A percentile compares a stretch with the other conserved stretches of the same genome.
Conservation (phyloP, 2,797 vertebrate genomes). For the Pangasius macronema region DNA sequence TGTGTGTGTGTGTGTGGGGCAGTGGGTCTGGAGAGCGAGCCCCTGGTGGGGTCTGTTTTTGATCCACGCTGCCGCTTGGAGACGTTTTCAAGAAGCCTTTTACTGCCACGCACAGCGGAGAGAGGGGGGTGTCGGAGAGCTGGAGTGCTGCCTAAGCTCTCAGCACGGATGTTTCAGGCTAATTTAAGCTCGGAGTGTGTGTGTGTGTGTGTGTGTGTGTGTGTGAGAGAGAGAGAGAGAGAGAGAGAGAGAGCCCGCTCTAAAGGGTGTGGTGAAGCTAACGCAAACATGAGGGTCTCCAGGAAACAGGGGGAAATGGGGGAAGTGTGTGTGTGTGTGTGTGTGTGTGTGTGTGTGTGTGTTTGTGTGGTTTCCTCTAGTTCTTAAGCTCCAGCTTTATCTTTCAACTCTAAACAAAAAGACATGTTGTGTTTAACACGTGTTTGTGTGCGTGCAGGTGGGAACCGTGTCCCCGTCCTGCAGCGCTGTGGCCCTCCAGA, state of each 20-base stretch:
- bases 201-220: slow-evolving; percentile 17
- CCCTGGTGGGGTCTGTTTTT: slow-evolving; percentile 55
- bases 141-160: slow-evolving; percentile 55
- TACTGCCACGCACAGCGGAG: slow-evolving; percentile 44
- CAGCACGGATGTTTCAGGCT: slow-evolving; percentile 60
- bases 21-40: slow-evolving; percentile 30
- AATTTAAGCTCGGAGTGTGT: slow-evolving; percentile 59
- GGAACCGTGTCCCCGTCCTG: slow-evolving; percentile 40
- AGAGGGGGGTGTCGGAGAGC: slow-evolving; percentile 5
- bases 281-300: slow-evolving; percentile 48
- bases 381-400: slow-evolving; percentile 9
- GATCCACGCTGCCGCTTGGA: slow-evolving; percentile 54
- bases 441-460: slow-evolving; percentile 16
- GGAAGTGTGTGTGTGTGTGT: slow-evolving; percentile 12
- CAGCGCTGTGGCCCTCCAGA: slow-evolving; percentile 31
- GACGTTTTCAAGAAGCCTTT: slow-evolving; percentile 60
- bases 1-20: slow-evolving; percentile 24
- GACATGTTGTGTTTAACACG: slow-evolving; percentile 27
- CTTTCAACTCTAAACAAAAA: slow-evolving; percentile 12
- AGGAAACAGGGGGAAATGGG: slow-evolving; percentile 17
- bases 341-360: background rate
- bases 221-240: slow-evolving; percentile 22
- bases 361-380: slow-evolving; percentile 10
- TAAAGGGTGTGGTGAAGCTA: slow-evolving; percentile 53
- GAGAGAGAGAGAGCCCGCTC: slow-evolving; percentile 5